Evolutionary conservation across 2,888 invertebrate species (phyloP), one percentile per base, ranked within the genome.

Genomic region (Luperina testacea): DNA sequence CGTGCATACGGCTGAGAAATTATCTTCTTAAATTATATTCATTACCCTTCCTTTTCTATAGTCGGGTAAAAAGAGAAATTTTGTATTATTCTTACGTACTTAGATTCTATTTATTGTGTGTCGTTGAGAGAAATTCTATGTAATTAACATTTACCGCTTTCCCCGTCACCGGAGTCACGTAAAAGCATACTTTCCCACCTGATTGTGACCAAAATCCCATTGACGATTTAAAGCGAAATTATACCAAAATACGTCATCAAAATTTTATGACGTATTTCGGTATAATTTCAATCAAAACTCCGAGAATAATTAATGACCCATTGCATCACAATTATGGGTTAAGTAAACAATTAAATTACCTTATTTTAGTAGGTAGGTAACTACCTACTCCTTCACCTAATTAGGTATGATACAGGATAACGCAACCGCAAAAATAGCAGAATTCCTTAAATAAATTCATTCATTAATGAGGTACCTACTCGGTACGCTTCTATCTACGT

Each of bases 231-330:
- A 61, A 15, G 24, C 2, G 0, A 24, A 24, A 24, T 24, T 15
- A 17, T 17, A 61, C 5, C 1, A 3, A 32, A n/a, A 48, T 78
- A 77, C 59, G 78, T 78, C 59, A 75, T 77, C n/a, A 77, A 9
- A 20, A 32, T 15, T 38, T 38, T 6, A 38, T 38, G 38, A 38
- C 38, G 38, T 38, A 38, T 7, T 38, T 38, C 6, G 38, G 6
- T 38, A 38, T 38, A 38, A 38, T 38, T 38, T 6, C 13, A n/a
- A 75, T 59, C 20, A 32, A 48, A n/a, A 48, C 4, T 48, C 15
- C 1, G 32, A 32, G 20, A 78, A 59, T 13, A 48, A 45, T 38
- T 15, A 59, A 20, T 59, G 15, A 15, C n/a, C 9, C 9, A 38
- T 59, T 45, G 32, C 45, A 45, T 48, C 72, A 72, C 72, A 48